Conservation (phyloP, 2,113 vertebrate genomes). For the Calypte anna region DNA sequence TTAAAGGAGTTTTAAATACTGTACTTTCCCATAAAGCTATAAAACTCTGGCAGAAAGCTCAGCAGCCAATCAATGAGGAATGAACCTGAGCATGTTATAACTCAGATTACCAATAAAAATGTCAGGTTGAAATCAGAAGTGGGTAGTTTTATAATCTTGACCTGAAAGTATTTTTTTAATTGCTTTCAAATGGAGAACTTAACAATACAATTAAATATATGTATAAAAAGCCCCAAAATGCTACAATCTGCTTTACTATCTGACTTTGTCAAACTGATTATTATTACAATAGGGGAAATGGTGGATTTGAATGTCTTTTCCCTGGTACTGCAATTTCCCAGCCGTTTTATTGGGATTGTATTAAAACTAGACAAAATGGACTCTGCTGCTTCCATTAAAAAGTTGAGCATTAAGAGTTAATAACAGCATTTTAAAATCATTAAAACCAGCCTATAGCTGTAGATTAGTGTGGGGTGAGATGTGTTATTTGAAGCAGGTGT, state of each 20-base stretch:
- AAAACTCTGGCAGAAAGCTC: constrained; percentile 78
- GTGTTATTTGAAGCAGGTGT: constrained; percentile 70
- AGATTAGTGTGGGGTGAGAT: constrained; percentile 69
- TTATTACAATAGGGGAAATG: constrained; percentile 80
- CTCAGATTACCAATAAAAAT: constrained; percentile 85
- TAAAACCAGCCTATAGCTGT: constrained; percentile 63
- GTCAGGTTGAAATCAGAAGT: constrained; percentile 80
- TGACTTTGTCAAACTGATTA: constrained; percentile 73
- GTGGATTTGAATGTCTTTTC: constrained; percentile 80
- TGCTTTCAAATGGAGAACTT: constrained; percentile 80
- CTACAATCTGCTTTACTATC: constrained; percentile 78
- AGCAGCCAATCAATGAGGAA: constrained; percentile 78
- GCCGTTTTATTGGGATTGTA: constrained; percentile 78
- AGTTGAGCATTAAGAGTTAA: constrained; percentile 78
- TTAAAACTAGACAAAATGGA: constrained; percentile 79
- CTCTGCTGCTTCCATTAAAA: constrained; percentile 77
- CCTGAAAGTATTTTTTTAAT: constrained; percentile 78
- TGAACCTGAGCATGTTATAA: constrained; percentile 79
- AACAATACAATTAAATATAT: constrained; percentile 79
- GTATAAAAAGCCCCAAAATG: constrained; percentile 67
- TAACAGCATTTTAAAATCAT: constrained; percentile 69
- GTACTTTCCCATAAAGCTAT: constrained; percentile 80
- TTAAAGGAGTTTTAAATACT: constrained; percentile 79
- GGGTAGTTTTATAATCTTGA: constrained; percentile 77
- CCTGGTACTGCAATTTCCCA: constrained; percentile 77